phyloP scores from a whole-genome alignment of 2,888 invertebrate species.

The Carterocephalus palaemon region DNA sequence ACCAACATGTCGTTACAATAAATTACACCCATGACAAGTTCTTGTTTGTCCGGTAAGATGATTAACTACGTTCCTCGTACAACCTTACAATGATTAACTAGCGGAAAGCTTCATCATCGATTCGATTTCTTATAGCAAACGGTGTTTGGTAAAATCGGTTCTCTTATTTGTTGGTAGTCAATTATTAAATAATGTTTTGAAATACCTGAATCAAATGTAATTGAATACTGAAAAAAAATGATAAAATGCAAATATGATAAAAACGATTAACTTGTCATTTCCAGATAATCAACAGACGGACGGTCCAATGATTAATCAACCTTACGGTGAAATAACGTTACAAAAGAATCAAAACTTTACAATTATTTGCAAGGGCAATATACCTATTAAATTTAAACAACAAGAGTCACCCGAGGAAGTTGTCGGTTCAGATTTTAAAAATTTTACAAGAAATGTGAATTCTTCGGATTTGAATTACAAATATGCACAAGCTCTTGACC shows the following conservation, averaged over 20 bases:
- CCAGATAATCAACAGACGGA: slow-evolving; percentile 57
- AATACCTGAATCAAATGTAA: too few relatives aligned
- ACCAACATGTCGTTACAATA: slow-evolving; percentile 45
- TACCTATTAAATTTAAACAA: slow-evolving; percentile 51
- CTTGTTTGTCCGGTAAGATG: slow-evolving; percentile 47
- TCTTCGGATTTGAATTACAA: slow-evolving; percentile 43
- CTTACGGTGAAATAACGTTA: slow-evolving; percentile 56
- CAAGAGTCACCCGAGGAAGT: slow-evolving; percentile 58
- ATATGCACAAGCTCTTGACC: slow-evolving; percentile 65
- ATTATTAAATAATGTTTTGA: too few relatives aligned
- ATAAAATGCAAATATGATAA: too few relatives aligned
- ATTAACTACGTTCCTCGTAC: slow-evolving; percentile 39
- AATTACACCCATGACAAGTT: slow-evolving; percentile 46
- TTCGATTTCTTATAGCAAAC: too few relatives aligned
- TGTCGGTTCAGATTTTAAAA: slow-evolving; percentile 40
- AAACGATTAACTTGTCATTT: slow-evolving; percentile 52
- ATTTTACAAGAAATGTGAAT: slow-evolving; percentile 33
- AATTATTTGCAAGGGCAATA: slow-evolving; percentile 55
- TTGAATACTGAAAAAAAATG: too few relatives aligned
- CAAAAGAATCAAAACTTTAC: slow-evolving; percentile 63
- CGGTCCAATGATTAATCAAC: slow-evolving; percentile 58
- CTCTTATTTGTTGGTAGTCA: too few relatives aligned
- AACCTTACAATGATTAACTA: slow-evolving; percentile 1
- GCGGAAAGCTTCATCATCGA: too few relatives aligned
- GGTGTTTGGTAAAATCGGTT: too few relatives aligned